phyloP scores from a whole-genome alignment of 1,140 invertebrate genomes.

The Neuroterus valhalla region DNA sequence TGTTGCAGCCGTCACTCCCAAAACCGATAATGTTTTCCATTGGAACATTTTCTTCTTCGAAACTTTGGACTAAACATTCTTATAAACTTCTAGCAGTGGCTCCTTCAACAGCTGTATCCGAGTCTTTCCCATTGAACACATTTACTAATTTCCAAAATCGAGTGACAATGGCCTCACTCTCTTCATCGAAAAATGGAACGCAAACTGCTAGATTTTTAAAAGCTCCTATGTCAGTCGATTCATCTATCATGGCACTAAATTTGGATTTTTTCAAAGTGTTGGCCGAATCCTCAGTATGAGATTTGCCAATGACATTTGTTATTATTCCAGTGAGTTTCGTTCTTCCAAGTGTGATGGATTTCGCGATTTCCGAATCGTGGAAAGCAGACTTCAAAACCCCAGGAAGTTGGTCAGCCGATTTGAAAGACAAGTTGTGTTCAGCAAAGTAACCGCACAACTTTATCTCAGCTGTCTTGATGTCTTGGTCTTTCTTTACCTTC shows the following conservation, averaged over 20 bases:
- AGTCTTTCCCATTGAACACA: constrained; percentile 64
- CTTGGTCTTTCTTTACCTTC: not conserved
- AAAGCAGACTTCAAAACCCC: too few species aligned
- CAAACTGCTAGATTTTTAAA: constrained; percentile 42
- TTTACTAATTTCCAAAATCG: constrained; percentile 52
- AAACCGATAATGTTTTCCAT: constrained; percentile 66
- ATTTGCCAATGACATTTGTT: constrained; percentile 50
- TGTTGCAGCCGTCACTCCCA: constrained; percentile 63
- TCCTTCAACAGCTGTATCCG: constrained; percentile 45
- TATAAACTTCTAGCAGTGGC: constrained; percentile 61
- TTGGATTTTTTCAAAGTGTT: constrained; percentile 16
- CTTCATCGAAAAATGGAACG: constrained; percentile 55
- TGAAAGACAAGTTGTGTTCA: too few species aligned
- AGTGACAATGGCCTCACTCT: constrained; percentile 55
- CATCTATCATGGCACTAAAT: constrained; percentile 52
- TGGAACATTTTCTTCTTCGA: constrained; percentile 57
- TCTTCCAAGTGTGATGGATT: constrained; percentile 41
- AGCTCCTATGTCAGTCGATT: constrained; percentile 46
- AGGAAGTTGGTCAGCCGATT: too few species aligned
- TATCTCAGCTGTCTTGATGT: constrained; percentile 37
- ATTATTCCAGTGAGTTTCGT: constrained; percentile 48
- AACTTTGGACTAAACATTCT: constrained; percentile 47
- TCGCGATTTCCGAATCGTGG: too few species aligned
- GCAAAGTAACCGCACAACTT: constrained; percentile 35
- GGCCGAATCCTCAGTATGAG: constrained; percentile 35